A percentile compares a stretch with the other conserved stretches of the same genome.
Conservation (phyloP, 2,888 invertebrate genomes). For the Hydrotaea diabolus region DNA sequence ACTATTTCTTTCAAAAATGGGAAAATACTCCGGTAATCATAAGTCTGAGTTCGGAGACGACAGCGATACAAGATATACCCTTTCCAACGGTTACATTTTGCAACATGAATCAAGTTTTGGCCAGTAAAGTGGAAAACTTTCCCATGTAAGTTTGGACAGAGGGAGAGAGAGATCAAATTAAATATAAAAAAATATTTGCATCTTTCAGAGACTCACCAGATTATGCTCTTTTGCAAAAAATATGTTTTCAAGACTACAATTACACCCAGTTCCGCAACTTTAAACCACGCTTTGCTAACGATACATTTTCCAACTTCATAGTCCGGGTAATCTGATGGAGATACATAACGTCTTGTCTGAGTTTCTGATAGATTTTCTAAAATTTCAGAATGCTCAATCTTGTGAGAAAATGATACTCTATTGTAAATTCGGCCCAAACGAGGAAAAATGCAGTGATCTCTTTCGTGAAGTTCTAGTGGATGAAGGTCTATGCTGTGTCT, state of each 20-base stretch:
- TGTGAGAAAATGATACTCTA: constrained; percentile 86
- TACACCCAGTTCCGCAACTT: constrained; percentile 41
- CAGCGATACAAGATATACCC: constrained; percentile 81
- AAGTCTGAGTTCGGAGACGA: constrained; percentile 48
- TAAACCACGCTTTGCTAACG: constrained; percentile 32
- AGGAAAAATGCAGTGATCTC: constrained; percentile 83
- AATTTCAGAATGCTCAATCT: constrained; percentile 82
- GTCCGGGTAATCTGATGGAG: constrained; percentile 28
- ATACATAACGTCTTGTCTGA: too few species aligned
- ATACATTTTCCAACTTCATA: constrained; percentile 37
- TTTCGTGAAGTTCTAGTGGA: constrained; percentile 89
- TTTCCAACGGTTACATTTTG: constrained; percentile 91
- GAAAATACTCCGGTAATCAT: constrained; percentile 58
- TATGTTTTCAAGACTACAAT: constrained; percentile 54
- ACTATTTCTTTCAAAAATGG: constrained; percentile 61
- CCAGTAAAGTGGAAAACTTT: constrained; percentile 83
- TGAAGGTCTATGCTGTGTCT: constrained; percentile 90
- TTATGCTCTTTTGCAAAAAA: constrained; percentile 48
- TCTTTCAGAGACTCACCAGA: constrained; percentile 50
- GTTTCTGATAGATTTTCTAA: background rate
- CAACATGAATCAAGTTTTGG: constrained; percentile 89
- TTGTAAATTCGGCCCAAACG: constrained; percentile 85
- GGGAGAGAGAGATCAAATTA: too few species aligned
- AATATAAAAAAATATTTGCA: too few species aligned
- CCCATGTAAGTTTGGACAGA: constrained; percentile 54